phyloP scores from a whole-genome alignment of 2,888 invertebrate species.

The Neoscelio sp. region DNA sequence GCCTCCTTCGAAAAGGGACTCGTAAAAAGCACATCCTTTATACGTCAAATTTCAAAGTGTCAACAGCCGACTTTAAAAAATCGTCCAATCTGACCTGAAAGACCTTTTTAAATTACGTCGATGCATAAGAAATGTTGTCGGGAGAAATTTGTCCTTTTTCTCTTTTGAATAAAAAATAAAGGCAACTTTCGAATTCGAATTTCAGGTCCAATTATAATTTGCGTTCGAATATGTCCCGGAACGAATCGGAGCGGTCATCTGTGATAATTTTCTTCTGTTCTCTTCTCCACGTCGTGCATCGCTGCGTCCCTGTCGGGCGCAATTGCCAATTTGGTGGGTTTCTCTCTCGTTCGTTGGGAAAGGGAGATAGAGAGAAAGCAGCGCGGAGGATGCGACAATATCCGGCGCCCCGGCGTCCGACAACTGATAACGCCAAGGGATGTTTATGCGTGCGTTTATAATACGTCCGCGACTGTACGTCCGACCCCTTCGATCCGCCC shows the following conservation, averaged over 20 bases:
- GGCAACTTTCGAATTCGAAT: not conserved
- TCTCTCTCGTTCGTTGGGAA: conserved; percentile 49
- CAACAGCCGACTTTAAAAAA: not conserved
- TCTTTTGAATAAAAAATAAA: too few relatives aligned
- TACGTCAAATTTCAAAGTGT: conserved; percentile 25
- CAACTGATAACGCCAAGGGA: conserved; percentile 83
- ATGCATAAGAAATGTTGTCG: too few relatives aligned
- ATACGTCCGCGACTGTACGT: conserved; percentile 77
- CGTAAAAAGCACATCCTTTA: conserved; percentile 50
- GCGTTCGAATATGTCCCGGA: conserved; percentile 10
- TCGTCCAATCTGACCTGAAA: too few relatives aligned
- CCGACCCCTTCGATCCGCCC: conserved; percentile 75
- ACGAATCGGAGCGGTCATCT: conserved; percentile 37
- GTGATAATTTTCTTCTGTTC: conserved; percentile 47
- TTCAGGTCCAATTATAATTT: conserved; percentile 33
- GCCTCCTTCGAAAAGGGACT: conserved; percentile 59
- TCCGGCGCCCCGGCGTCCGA: conserved; percentile 83
- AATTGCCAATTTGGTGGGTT: conserved; percentile 47
- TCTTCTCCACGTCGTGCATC: conserved; percentile 2
- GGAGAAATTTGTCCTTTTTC: too few relatives aligned
- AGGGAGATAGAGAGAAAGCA: conserved; percentile 75
- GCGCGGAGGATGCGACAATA: conserved; percentile 83
- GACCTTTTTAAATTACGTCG: too few relatives aligned
- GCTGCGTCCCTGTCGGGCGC: conserved; percentile 30
- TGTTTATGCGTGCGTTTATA: conserved; percentile 82